Base-by-base conservation (phyloP, 2,888 invertebrate species). In the Azorinus chamasolen region DNA sequence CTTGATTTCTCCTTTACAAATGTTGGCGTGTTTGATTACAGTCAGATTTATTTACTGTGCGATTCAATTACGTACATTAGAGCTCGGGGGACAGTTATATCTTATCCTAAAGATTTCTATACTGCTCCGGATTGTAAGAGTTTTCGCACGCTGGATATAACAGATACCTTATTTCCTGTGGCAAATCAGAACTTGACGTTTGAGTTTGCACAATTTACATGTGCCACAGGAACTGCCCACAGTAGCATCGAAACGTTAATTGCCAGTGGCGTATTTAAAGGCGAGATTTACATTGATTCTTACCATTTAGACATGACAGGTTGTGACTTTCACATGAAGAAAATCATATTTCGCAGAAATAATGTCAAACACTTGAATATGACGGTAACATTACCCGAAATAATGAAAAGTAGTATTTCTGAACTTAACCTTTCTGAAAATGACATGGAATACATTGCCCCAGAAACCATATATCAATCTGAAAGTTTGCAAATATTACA, bases 391-490 rank as follows among this genome's bases (percentile, higher is more conserved):
- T 25, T 65, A 27, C 18, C 55, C 22, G 48, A 43, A 20, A 27
- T 10, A 6, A 55, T 55, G 32, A 25, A 10, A 12, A 14, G 2
- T 14, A 45, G 37, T 37, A n/a, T 65, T 10, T 6, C 16, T 8
- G 65, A 65, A 20, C 10, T 50, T 1, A 46, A 65, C 32, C 46
- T 65, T 16, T 65, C 65, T 8, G 45, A 46, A 27, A 65, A 65
- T 24, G 10, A 20, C 16, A 20, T 65, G 22, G 48, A 48, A 57
- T 65, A 55, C 39, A 48, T 65, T 5, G 55, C 65, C 16, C 57
- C 65, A 6, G 18, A 46, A 32, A n/a, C 46, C 4, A 18, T 55
- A 1, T 22, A 22, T 48, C 22, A 20, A 3, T 65, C 65, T 2
- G n/a, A 20, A 20, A 46, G 57, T 37, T 12, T 22, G 4, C 18